phyloP scores from a whole-genome alignment of 2,113 vertebrate genomes.

The Lates calcarifer region DNA sequence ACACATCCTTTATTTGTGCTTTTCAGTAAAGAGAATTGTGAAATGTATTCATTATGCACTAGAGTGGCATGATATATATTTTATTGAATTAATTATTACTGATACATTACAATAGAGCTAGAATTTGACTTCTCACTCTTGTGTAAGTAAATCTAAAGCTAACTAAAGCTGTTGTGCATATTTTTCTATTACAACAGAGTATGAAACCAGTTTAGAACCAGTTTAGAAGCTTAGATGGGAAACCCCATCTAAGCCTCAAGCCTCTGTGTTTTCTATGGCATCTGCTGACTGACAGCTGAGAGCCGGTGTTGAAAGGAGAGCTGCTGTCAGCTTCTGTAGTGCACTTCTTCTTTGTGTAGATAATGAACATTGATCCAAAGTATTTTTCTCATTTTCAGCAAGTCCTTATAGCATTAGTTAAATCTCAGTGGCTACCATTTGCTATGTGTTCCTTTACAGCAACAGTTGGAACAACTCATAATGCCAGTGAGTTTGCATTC shows the following conservation, averaged over 20 bases:
- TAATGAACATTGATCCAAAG: neutral
- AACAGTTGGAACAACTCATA: neutral
- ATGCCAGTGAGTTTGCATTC: neutral
- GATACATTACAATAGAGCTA: neutral
- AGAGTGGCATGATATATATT: too few species aligned
- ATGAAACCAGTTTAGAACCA: neutral
- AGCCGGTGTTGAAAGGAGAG: neutral
- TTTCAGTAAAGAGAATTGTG: too few species aligned
- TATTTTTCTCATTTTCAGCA: neutral
- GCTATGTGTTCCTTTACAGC: neutral
- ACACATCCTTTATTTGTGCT: too few species aligned
- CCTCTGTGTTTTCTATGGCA: neutral
- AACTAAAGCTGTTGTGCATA: neutral
- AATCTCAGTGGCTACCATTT: neutral
- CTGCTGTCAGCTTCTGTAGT: neutral
- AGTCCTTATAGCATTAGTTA: neutral
- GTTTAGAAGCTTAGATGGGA: too few species aligned
- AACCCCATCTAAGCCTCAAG: neutral
- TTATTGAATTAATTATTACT: neutral
- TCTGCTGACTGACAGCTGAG: neutral
- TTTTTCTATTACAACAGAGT: neutral
- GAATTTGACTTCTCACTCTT: neutral
- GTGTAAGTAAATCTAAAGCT: neutral
- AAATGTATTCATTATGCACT: too few species aligned
- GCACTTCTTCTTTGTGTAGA: neutral